Base-by-base conservation (phyloP, 1,140 invertebrate species). In the Polypedilum vanderplanki region DNA sequence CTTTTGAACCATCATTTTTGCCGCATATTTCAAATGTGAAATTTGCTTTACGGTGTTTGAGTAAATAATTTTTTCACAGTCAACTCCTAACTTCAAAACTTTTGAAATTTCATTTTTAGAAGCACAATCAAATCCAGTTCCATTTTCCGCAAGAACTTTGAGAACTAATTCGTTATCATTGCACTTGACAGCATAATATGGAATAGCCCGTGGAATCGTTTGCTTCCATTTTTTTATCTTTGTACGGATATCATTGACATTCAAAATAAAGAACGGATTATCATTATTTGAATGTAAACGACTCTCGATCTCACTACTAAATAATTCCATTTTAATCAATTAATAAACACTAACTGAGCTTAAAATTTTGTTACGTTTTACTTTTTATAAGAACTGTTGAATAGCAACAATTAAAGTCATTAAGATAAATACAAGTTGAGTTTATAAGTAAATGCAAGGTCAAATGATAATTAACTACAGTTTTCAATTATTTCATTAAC, bases 111-210 rank as follows among this genome's bases (percentile, higher is more conserved):
- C 96, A 70, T 84, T 88, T 84, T 97, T 97, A 74, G 95, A 98
- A 57, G 97, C 97, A 85, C 97, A 99, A 84, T 99, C 97, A 84
- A 99, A 99, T 76, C 92, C 91, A 74, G 88, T 86, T 20, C 97
- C 97, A 75, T 98, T 86, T 20, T 91, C 87, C 57, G 94, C 93
- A 77, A 98, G 84, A 40, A 93, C 87, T 82, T 93, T 88, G 74
- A 99, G 84, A 73, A 99, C 88, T 75, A 89, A 83, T 46, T 89
- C 84, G 83, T 91, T 90, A 79, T 97, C 93, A 83, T 99, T 98
- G 85, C 97, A 99, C 83, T 99, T 99, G 70, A 99, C 95, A 79
- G 97, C 96, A 86, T 99, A 99, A 85, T 92, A 95, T 7, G 98
- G 96, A 74, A 91, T 87, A 7, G 99, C 93, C 40, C 96, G 87